A percentile compares a stretch with the other conserved stretches of the same genome.
Evolutionary conservation across 2,888 invertebrate genomes (phyloP).

Genomic region (Andricus curvator): DNA sequence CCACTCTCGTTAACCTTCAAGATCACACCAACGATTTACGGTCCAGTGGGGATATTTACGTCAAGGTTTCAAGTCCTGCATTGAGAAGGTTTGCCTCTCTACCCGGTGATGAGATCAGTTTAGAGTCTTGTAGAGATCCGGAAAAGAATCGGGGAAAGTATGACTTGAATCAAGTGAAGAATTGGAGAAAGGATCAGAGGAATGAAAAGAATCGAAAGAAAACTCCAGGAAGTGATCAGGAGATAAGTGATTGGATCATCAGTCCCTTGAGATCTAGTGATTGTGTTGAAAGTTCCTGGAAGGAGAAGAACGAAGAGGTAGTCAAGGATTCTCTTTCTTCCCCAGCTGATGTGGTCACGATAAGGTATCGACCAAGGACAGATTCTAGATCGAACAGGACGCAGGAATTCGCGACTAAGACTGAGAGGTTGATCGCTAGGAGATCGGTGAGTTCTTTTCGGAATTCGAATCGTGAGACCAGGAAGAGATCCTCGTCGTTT

Average conservation of each 20-base stretch:
- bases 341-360: slow-evolving; percentile 42
- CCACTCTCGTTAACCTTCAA: slow-evolving; percentile 49
- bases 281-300: background rate
- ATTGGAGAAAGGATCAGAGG: background rate
- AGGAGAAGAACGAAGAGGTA: slow-evolving; percentile 19
- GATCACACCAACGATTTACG: slow-evolving; percentile 34
- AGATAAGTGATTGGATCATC: background rate
- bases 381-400: slow-evolving; percentile 32
- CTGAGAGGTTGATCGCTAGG: slow-evolving; percentile 61
- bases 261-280: slow-evolving; percentile 17
- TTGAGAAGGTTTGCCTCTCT: slow-evolving; percentile 23
- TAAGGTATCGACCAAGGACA: slow-evolving; percentile 44
- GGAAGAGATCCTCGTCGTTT: slow-evolving; percentile 65
- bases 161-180: background rate
- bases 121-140: slow-evolving; percentile 10
- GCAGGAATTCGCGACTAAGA: slow-evolving; percentile 60
- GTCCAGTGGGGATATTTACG: slow-evolving; percentile 12
- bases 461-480: slow-evolving; percentile 55
- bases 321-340: slow-evolving; percentile 40
- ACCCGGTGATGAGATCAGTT: slow-evolving; percentile 33
- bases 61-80: slow-evolving; percentile 3
- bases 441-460: slow-evolving; percentile 51
- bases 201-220: slow-evolving; percentile 43
- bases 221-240: slow-evolving; percentile 40
- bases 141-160: background rate